These are phyloP conservation scores for Hipposideros larvatus DNA, from an alignment of 2,797 vertebrate genomes.

Conservation along the genomic window DNA sequence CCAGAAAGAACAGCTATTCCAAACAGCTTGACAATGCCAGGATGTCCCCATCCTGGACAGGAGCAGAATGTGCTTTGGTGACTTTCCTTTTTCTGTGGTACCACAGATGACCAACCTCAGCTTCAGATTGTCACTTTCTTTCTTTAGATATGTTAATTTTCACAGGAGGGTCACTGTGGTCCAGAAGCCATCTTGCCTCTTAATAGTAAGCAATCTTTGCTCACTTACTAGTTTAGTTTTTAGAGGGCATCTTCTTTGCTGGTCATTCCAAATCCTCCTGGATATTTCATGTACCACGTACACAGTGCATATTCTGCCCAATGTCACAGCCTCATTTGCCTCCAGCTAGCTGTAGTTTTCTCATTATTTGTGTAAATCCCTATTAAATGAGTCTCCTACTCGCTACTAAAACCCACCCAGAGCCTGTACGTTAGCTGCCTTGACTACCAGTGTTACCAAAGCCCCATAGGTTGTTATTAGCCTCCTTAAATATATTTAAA, in stretches of 20 bases:
- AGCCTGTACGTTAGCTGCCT: background rate
- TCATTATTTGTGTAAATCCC: background rate
- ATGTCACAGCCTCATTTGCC: background rate
- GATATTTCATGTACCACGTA: background rate
- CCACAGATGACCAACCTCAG: background rate
- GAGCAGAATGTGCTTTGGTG: background rate
- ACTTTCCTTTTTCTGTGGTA: background rate
- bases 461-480: background rate
- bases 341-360: background rate
- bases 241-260: background rate
- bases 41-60: background rate
- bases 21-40: background rate
- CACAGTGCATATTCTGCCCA: background rate
- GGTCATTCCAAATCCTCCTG: background rate
- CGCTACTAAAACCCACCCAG: background rate
- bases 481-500: background rate
- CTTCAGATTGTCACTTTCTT: background rate
- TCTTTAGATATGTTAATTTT: background rate
- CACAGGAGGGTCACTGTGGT: background rate
- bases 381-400: background rate
- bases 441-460: background rate
- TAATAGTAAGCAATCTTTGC: background rate
- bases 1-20: conserved; percentile 6
- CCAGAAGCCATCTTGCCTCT: background rate
- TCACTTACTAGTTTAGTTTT: background rate